phyloP scores from a whole-genome alignment of 2,888 invertebrate genomes.

The Callinectes sapidus region DNA sequence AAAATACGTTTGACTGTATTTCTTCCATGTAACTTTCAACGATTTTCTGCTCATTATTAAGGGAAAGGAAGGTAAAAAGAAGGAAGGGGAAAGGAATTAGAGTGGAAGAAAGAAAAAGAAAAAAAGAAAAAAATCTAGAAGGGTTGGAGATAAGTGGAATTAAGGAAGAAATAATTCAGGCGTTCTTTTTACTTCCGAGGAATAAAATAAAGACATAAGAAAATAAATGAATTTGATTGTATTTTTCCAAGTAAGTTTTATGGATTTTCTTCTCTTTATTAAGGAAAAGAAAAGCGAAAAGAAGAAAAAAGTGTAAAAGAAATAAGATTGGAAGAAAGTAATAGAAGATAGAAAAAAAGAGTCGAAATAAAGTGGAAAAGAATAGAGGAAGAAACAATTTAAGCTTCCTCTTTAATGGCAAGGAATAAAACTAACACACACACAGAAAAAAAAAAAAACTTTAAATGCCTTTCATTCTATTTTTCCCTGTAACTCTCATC shows the following conservation, averaged over 20 bases:
- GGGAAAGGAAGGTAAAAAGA: neutral
- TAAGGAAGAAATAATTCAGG: neutral
- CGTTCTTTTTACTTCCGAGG: neutral
- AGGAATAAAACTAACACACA: neutral
- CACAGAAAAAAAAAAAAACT: neutral
- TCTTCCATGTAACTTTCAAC: too few species aligned
- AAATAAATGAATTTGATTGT: neutral
- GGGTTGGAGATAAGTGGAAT: neutral
- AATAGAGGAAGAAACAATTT: neutral
- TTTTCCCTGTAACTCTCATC: neutral
- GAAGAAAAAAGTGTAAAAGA: neutral
- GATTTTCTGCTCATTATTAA: too few species aligned
- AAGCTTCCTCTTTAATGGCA: neutral
- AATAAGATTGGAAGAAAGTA: too few species aligned
- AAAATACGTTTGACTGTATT: too few species aligned
- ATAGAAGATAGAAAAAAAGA: too few species aligned
- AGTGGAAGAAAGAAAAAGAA: neutral
- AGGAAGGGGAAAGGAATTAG: too few species aligned
- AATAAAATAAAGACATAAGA: neutral
- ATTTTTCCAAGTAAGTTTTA: neutral
- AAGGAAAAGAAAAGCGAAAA: neutral
- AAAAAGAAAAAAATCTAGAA: neutral
- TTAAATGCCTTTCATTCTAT: neutral
- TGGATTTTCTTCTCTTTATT: neutral
- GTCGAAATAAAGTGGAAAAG: neutral